phyloP scores from a whole-genome alignment of 2,888 invertebrate genomes.

The Nemotelus pantherinus region DNA sequence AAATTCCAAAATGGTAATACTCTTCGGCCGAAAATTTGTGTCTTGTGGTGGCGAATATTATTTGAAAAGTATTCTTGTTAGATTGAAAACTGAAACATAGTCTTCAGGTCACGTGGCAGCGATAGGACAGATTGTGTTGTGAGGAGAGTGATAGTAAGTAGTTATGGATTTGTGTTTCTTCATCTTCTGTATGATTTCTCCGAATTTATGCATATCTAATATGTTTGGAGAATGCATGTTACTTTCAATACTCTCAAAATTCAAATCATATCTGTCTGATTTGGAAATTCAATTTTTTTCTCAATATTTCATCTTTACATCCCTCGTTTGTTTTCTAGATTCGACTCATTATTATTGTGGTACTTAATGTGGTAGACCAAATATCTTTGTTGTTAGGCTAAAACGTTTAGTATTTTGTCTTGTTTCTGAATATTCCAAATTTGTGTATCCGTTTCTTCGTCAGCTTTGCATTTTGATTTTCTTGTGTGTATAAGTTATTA shows the following conservation, averaged over 20 bases:
- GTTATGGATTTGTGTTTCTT: background rate
- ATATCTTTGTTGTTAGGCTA: slow-evolving; percentile 14
- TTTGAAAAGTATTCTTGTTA: too few species aligned
- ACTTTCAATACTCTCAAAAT: background rate
- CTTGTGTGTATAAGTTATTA: background rate
- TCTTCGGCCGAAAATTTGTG: too few species aligned
- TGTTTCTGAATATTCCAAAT: slow-evolving; percentile 15
- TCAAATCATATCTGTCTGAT: background rate
- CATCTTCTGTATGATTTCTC: background rate
- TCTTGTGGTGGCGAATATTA: too few species aligned
- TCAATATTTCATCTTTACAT: slow-evolving; percentile 44
- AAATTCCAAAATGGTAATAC: too few species aligned
- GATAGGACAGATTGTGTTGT: too few species aligned
- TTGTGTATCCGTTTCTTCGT: slow-evolving; percentile 20
- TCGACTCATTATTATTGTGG: slow-evolving; percentile 7
- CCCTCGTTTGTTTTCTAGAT: slow-evolving; percentile 45
- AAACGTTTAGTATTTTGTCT: slow-evolving; percentile 12
- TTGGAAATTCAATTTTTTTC: background rate
- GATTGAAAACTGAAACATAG: too few species aligned
- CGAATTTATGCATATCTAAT: background rate
- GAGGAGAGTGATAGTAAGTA: too few species aligned
- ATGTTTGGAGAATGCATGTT: background rate
- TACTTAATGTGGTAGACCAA: too few species aligned
- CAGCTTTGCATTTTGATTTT: background rate
- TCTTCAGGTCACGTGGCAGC: too few species aligned